phyloP scores from a whole-genome alignment of 2,888 invertebrate species.

The Drosophila buzzatii region DNA sequence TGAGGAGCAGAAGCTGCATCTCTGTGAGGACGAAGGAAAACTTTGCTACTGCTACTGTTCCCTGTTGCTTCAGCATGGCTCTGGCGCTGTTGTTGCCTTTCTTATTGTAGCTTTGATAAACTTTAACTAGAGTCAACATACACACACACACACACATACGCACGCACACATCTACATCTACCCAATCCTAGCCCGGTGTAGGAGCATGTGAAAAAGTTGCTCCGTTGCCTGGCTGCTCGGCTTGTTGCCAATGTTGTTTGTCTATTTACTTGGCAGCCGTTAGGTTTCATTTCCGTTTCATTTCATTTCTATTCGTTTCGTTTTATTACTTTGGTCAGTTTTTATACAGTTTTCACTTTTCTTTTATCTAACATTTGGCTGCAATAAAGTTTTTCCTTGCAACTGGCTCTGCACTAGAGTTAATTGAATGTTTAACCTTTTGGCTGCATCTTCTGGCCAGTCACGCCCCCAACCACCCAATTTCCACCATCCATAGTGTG shows the following conservation, averaged over 20 bases:
- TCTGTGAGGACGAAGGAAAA: slow-evolving; percentile 46
- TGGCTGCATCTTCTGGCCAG: slow-evolving; percentile 38
- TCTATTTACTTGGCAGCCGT: slow-evolving; percentile 79
- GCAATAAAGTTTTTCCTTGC: slow-evolving; percentile 12
- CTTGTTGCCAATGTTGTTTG: slow-evolving; percentile 69
- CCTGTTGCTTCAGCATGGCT: slow-evolving; percentile 46
- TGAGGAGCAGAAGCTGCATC: slow-evolving; percentile 9
- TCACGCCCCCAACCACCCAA: no score
- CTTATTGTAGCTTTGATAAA: slow-evolving; percentile 67
- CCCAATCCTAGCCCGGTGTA: slow-evolving; percentile 31
- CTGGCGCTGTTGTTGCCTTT: slow-evolving; percentile 34
- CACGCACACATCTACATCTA: not conserved
- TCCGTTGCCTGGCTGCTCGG: slow-evolving; percentile 41
- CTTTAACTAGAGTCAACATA: slow-evolving; percentile 74
- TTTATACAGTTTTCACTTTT: slow-evolving; percentile 59
- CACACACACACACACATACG: no score
- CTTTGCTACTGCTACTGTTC: slow-evolving; percentile 51
- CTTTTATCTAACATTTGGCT: slow-evolving; percentile 7
- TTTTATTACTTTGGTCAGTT: slow-evolving; percentile 80
- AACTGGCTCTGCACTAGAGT: slow-evolving; percentile 33
- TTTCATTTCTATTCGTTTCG: slow-evolving; percentile 72
- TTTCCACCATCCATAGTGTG: no score
- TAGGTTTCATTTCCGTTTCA: slow-evolving; percentile 81
- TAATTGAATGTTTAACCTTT: slow-evolving; percentile 73
- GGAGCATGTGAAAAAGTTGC: slow-evolving; percentile 71